Percentiles rank a stretch among this genome's conserved stretches.
These are phyloP conservation scores for Stomatorhinus walkeri DNA, from an alignment of 2,797 vertebrate genomes.

Conservation along the genomic window DNA sequence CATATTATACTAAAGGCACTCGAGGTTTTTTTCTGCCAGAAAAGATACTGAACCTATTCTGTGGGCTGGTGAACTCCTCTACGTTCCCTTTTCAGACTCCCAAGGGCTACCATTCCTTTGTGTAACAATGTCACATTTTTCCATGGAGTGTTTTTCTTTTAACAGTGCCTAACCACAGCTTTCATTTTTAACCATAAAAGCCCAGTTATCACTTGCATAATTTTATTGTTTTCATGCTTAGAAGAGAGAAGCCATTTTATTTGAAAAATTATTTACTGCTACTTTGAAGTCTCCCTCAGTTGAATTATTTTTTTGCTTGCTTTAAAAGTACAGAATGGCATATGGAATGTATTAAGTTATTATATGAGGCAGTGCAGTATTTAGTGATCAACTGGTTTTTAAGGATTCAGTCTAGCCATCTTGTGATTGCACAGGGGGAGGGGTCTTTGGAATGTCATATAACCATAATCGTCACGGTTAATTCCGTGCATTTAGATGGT, in stretches of 20 bases:
- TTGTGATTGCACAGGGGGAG: background rate
- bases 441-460: background rate
- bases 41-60: background rate
- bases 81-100: background rate
- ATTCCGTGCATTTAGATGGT: background rate
- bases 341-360: background rate
- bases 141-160: background rate
- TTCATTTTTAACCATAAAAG: background rate
- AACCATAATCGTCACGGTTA: background rate
- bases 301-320: background rate
- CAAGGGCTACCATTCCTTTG: background rate
- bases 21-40: background rate
- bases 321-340: background rate
- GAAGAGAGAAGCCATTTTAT: background rate
- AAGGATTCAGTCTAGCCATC: background rate
- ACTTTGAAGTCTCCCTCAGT: background rate
- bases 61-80: background rate
- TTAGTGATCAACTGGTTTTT: background rate
- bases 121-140: background rate
- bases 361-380: background rate
- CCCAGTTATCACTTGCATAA: background rate
- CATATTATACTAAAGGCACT: background rate
- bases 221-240: background rate
- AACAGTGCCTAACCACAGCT: background rate
- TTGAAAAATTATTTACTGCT: background rate